Evolutionary conservation across 1,140 invertebrate species (phyloP).

Genomic region (Papilio aristodemus): DNA sequence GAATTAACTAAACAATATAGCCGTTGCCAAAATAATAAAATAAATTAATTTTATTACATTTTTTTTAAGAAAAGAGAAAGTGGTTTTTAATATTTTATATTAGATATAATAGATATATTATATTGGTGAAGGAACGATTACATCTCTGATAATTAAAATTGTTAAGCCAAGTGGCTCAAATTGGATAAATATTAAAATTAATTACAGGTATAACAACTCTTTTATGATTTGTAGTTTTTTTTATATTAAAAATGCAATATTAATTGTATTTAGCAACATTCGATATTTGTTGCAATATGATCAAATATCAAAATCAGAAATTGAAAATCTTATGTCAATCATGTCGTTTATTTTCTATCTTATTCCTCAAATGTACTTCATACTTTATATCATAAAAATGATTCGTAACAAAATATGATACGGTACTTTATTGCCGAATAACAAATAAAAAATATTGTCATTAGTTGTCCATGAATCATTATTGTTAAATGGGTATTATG

Average conservation of each 20-base stretch:
- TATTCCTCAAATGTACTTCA: not conserved
- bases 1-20: not conserved
- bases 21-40: not conserved
- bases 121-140: too few relatives aligned
- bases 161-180: too few relatives aligned
- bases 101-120: too few relatives aligned
- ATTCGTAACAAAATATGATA: not conserved
- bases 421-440: not conserved
- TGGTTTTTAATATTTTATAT: too few relatives aligned
- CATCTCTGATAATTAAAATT: too few relatives aligned
- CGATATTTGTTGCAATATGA: not conserved
- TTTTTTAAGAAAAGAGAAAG: not conserved
- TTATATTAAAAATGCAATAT: too few relatives aligned
- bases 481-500: not conserved
- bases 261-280: not conserved
- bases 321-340: slow-evolving; percentile 3
- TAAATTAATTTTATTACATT: not conserved
- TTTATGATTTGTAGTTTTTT: too few relatives aligned
- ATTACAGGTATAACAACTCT: too few relatives aligned
- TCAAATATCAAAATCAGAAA: not conserved
- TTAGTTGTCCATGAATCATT: not conserved
- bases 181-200: too few relatives aligned
- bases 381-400: not conserved
- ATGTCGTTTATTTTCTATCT: not conserved
- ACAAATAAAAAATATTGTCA: not conserved